These are phyloP conservation scores for Zophobas morio DNA, from an alignment of 1,140 invertebrate genomes.

Conservation along the genomic window DNA sequence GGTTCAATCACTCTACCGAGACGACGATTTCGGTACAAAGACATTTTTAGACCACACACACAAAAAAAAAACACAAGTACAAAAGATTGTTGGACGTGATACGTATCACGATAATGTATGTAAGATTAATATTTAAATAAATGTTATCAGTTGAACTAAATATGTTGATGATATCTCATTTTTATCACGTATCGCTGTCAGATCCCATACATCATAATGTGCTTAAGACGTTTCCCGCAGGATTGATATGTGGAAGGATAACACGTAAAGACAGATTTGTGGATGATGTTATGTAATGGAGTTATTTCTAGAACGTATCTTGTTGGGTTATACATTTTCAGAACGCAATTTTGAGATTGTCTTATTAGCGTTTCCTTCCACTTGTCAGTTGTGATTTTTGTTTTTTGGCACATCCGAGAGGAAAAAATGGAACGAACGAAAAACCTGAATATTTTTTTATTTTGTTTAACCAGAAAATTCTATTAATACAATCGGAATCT, in stretches of 20 bases:
- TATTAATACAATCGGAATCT: conserved; percentile 41
- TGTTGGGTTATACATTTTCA: no score
- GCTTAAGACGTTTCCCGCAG: conserved; percentile 20
- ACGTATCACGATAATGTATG: conserved; percentile 30
- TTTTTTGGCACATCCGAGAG: conserved; percentile 21
- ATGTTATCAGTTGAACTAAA: conserved; percentile 32
- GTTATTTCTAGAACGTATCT: conserved; percentile 15
- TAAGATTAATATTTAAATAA: conserved; percentile 38
- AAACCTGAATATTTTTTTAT: conserved; percentile 38
- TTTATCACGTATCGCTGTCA: conserved; percentile 17
- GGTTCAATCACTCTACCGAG: conserved; percentile 6
- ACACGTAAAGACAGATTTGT: conserved; percentile 10
- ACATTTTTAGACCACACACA: not conserved
- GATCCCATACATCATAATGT: conserved; percentile 6
- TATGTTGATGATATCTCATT: not conserved
- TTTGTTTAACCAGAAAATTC: conserved; percentile 42
- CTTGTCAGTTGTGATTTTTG: conserved; percentile 22
- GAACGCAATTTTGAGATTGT: conserved; percentile 1
- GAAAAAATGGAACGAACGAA: conserved; percentile 31
- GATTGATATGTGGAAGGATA: conserved; percentile 1
- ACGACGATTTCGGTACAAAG: not conserved
- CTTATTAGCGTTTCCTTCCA: conserved; percentile 34
- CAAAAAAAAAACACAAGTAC: conserved; percentile 4
- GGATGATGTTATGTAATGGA: conserved; percentile 17
- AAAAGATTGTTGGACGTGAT: conserved; percentile 23